Conservation (phyloP, 2,797 vertebrate species). For the Pyrocephalus nanus region DNA sequence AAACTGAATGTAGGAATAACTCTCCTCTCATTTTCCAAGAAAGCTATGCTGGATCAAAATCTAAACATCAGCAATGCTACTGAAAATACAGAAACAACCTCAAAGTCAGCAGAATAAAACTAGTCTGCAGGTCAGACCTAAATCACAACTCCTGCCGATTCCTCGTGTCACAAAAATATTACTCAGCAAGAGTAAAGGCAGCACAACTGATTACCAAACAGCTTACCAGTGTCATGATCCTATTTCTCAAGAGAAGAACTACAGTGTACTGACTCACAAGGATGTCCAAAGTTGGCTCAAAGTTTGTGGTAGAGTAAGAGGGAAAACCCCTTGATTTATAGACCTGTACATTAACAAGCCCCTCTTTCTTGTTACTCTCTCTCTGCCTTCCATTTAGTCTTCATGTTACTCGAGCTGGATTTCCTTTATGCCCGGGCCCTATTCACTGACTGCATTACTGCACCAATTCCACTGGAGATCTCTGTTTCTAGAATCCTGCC, state of each 20-base stretch:
- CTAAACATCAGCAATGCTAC: background rate
- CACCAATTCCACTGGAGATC: background rate
- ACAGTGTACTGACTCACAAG: background rate
- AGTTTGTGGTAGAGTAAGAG: background rate
- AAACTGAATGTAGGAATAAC: background rate
- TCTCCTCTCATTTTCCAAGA: background rate
- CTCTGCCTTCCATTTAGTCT: background rate
- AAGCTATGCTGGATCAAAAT: background rate
- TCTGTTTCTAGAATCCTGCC: slow-evolving; percentile 23
- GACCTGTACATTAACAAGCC: slow-evolving; percentile 4
- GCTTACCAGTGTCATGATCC: background rate
- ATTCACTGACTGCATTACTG: background rate
- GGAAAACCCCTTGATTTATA: background rate
- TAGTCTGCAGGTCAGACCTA: background rate
- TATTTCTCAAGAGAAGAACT: background rate
- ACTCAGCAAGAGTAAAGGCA: background rate
- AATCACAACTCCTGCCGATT: background rate
- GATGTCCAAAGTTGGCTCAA: background rate
- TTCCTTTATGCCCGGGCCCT: slow-evolving; percentile 14
- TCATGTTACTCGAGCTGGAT: background rate
- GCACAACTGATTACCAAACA: background rate
- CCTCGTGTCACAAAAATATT: background rate
- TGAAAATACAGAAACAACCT: slow-evolving; percentile 2
- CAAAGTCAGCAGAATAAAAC: background rate
- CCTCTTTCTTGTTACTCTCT: background rate